Percentiles rank a stretch among this genome's conserved stretches.
Evolutionary conservation across 2,888 invertebrate genomes (phyloP).

Genomic region (Caenorhabditis japonica): DNA sequence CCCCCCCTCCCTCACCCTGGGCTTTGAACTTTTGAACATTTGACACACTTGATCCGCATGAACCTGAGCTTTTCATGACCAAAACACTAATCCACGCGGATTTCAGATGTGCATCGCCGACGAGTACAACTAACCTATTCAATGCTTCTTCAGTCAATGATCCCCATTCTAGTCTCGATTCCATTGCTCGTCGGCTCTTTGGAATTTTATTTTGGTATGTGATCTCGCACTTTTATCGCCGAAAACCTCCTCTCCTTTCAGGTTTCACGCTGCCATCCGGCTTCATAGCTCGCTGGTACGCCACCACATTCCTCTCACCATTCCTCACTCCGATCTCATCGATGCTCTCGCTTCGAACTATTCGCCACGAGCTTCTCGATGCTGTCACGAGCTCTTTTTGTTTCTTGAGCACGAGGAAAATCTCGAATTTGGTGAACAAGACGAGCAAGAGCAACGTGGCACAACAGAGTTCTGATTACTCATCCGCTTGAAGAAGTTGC

Average conservation of each 20-base stretch:
- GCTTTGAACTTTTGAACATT: too few relatives aligned
- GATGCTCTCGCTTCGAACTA: conserved; percentile 45
- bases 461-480: conserved; percentile 48
- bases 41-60: too few relatives aligned
- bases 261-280: conserved; percentile 39
- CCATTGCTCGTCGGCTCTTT: conserved; percentile 52
- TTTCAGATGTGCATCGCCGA: conserved; percentile 42
- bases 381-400: conserved; percentile 19
- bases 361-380: conserved; percentile 39
- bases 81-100: neutral
- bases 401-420: conserved; percentile 28
- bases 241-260: conserved; percentile 4
- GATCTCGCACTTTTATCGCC: neutral
- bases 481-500: conserved; percentile 28
- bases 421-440: conserved; percentile 33
- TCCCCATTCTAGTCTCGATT: conserved; percentile 47
- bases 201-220: conserved; percentile 45
- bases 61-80: neutral
- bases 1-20: too few relatives aligned
- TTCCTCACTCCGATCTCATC: conserved; percentile 49
- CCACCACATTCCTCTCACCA: conserved; percentile 46
- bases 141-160: conserved; percentile 51
- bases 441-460: conserved; percentile 39
- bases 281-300: conserved; percentile 49
- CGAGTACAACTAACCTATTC: conserved; percentile 49